A percentile compares a stretch with the other conserved stretches of the same genome.
Conservation (phyloP, 2,888 invertebrate genomes). For the Tipula vernalis region DNA sequence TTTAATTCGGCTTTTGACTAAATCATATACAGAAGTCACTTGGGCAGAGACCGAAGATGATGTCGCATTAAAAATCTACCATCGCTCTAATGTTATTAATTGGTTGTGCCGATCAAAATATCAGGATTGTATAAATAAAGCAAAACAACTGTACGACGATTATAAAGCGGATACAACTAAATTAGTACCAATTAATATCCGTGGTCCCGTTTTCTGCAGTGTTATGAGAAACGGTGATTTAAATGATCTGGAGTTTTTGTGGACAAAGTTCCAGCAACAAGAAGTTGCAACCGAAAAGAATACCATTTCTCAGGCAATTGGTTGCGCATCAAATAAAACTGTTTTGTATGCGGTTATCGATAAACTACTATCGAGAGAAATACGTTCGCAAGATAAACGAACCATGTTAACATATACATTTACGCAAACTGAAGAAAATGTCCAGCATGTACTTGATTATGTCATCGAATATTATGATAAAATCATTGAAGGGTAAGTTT, state of each 20-base stretch:
- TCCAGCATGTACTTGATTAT: conserved; percentile 41
- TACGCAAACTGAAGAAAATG: conserved; percentile 40
- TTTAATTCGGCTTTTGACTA: conserved; percentile 36
- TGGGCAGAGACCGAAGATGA: conserved; percentile 36
- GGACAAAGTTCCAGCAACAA: conserved; percentile 43
- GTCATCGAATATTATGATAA: conserved; percentile 24
- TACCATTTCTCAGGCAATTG: conserved; percentile 49
- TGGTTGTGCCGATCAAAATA: conserved; percentile 53
- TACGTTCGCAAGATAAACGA: conserved; percentile 32
- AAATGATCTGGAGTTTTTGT: conserved; percentile 51
- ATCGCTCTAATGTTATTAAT: conserved; percentile 44
- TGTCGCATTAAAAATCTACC: conserved; percentile 42
- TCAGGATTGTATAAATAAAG: conserved; percentile 41
- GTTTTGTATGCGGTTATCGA: conserved; percentile 30
- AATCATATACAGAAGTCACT: conserved; percentile 39
- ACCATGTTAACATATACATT: conserved; percentile 36
- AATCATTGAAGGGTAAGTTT: background rate
- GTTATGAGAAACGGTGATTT: conserved; percentile 50
- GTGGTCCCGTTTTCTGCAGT: conserved; percentile 61
- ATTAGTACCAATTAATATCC: conserved; percentile 49
- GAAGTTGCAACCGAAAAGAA: conserved; percentile 57
- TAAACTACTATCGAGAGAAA: conserved; percentile 36
- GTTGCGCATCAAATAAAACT: conserved; percentile 41
- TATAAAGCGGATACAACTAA: conserved; percentile 6
- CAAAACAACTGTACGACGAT: conserved; percentile 32